Evolutionary conservation across 2,113 vertebrate species (phyloP), one percentile per base, ranked within the genome.

Genomic region (Lepus timidus): DNA sequence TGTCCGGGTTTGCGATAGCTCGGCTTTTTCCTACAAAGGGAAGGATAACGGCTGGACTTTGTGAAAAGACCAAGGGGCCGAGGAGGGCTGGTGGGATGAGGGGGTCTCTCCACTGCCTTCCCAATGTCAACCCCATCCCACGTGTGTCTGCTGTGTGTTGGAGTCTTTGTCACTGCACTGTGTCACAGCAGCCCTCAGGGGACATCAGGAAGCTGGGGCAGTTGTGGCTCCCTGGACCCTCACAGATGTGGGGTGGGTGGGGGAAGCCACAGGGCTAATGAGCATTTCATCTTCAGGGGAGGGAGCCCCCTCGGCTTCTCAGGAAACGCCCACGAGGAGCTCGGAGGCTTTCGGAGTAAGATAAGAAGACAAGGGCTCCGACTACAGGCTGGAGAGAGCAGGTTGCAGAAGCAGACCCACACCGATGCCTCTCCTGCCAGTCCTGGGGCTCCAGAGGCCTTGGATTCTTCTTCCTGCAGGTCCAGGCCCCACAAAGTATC

Each of bases 41-140:
- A 31, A 51, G 20, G 20, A 74, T 52, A 20, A 27, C 65, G 12
- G 29, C 27, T 49, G 31, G 3, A 51, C 61, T 49, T 70, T 25
- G 62, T 70, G 71, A 51, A 25, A 79, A 73, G 31, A 76, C 20
- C 33, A 88, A 74, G 68, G 61, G 17, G 23, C 31, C 6, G 4
- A 82, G 49, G 27, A 61, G 33, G 55, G 68, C 6, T 2, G 0
- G 27, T 8, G 39, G 33, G 44, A 67, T 23, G 12, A 8, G 1
- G 2, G 17, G 23, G 9, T n/a, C 4, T 4, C 0, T 3, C 55
- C 4, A 1, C 6, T 9, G 22, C 23, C 39, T 4, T 27, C 49
- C 52, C 49, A 33, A 22, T 44, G 67, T 23, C 10, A 23, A 12
- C 20, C 22, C 49, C n/a, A 6, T 6, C 44, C 44, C 44, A 44